phyloP scores from a whole-genome alignment of 2,113 vertebrate genomes.

The Pipra filicauda region DNA sequence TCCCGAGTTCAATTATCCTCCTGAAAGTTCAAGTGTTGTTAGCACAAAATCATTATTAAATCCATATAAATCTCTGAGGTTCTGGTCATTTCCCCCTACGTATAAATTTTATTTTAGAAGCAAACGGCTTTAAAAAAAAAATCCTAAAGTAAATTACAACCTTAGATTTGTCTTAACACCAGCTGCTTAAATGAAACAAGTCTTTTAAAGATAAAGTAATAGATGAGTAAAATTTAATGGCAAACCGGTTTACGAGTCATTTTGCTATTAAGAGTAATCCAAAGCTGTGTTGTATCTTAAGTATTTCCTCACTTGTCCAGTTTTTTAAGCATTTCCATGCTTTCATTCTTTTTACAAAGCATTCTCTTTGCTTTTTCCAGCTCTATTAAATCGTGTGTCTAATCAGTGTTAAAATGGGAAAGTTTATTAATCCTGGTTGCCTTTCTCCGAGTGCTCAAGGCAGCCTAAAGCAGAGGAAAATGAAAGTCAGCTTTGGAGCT shows the following conservation, averaged over 20 bases:
- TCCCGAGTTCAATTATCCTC: background rate
- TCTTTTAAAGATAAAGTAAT: background rate
- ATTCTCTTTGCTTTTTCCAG: background rate
- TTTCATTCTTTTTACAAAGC: background rate
- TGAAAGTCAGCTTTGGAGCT: slow-evolving; percentile 64
- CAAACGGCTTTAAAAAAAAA: background rate
- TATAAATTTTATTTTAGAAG: background rate
- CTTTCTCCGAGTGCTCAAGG: slow-evolving; percentile 59
- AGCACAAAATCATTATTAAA: slow-evolving; percentile 24
- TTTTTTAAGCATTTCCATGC: background rate
- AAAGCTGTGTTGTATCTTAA: background rate
- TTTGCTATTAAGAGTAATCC: background rate
- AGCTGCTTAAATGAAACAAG: background rate
- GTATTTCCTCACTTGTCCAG: background rate
- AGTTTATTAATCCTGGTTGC: slow-evolving; percentile 53
- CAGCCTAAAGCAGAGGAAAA: slow-evolving; percentile 58
- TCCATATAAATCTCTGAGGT: background rate
- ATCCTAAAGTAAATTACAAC: background rate
- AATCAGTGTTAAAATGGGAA: background rate
- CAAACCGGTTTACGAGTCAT: background rate
- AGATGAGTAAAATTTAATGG: background rate
- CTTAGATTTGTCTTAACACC: background rate
- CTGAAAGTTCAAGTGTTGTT: background rate
- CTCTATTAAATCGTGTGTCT: background rate
- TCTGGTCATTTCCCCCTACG: background rate